phyloP scores from a whole-genome alignment of 1,140 invertebrate species.

The Tetragonula clypearis region DNA sequence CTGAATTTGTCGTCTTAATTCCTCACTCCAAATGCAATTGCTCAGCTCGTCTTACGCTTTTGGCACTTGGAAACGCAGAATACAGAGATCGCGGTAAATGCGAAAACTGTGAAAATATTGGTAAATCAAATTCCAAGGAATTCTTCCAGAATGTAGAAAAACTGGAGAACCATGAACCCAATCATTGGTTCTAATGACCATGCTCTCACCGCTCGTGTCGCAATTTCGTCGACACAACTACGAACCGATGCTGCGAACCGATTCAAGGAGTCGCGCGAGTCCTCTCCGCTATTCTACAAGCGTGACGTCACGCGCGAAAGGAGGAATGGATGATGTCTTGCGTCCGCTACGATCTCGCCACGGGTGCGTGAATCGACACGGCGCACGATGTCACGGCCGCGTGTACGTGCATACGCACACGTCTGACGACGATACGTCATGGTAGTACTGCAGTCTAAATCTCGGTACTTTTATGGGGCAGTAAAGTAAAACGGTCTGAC shows the following conservation, averaged over 20 bases:
- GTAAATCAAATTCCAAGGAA: neutral
- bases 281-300: slow-evolving; percentile 8
- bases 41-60: too few species aligned
- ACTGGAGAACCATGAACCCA: neutral
- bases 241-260: too few species aligned
- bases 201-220: neutral
- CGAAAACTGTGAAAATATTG: neutral
- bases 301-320: slow-evolving; percentile 45
- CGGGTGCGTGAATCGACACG: slow-evolving; percentile 7
- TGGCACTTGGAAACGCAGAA: neutral
- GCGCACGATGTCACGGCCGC: neutral
- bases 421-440: slow-evolving; percentile 75
- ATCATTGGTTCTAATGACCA: neutral
- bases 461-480: slow-evolving; percentile 81
- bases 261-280: neutral
- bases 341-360: slow-evolving; percentile 1
- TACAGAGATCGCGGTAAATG: accelerated
- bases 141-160: neutral
- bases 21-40: neutral
- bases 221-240: neutral
- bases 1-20: neutral
- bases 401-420: slow-evolving; percentile 48
- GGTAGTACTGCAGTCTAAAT: slow-evolving; percentile 80
- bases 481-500: slow-evolving; percentile 81
- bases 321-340: slow-evolving; percentile 48